Conservation (phyloP, 2,797 vertebrate species). For the Trematomus bernacchii region DNA sequence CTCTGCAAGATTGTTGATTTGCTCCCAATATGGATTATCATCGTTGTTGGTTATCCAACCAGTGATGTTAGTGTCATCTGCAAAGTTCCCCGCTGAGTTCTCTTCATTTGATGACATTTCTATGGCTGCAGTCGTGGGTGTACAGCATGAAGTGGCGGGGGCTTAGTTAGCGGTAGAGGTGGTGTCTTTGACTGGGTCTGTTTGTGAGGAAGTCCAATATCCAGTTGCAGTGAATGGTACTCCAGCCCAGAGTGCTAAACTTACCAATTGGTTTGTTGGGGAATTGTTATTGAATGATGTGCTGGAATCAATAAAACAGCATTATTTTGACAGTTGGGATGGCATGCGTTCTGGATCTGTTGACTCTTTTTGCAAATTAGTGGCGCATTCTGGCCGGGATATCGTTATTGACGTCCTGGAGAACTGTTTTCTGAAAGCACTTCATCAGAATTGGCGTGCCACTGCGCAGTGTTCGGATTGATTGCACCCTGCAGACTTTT, state of each 20-base stretch:
- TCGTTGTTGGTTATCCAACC: neutral
- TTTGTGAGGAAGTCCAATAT: slow-evolving; percentile 13
- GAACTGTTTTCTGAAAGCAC: neutral
- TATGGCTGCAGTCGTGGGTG: neutral
- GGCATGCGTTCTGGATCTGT: neutral
- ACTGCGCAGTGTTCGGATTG: too few relatives aligned
- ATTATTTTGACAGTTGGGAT: neutral
- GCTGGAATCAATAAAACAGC: neutral
- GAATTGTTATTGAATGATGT: neutral
- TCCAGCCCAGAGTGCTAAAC: slow-evolving; percentile 8
- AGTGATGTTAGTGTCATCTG: neutral
- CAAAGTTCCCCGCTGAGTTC: neutral
- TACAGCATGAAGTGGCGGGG: neutral
- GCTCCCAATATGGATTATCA: neutral
- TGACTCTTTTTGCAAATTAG: neutral
- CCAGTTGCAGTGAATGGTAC: slow-evolving; percentile 11
- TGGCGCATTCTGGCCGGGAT: neutral
- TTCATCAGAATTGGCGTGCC: neutral
- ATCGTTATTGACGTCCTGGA: neutral
- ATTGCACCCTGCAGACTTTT: neutral
- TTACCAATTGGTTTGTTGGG: slow-evolving; percentile 9
- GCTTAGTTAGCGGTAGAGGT: neutral
- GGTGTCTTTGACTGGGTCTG: neutral
- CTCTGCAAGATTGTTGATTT: neutral
- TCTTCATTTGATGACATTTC: neutral